Conservation (phyloP, 2,113 vertebrate genomes). For the Leucosticte australis region DNA sequence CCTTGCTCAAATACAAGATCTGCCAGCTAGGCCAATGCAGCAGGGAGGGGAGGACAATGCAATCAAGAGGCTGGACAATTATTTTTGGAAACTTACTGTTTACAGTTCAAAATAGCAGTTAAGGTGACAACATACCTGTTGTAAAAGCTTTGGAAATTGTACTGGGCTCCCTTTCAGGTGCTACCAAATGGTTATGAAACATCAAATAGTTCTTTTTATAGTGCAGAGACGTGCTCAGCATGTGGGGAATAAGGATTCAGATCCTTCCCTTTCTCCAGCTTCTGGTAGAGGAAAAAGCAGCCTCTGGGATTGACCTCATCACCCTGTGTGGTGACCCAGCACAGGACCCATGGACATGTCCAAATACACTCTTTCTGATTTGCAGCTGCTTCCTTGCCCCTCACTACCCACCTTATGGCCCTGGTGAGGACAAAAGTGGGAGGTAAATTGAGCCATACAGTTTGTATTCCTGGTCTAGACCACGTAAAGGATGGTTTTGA, state of each 20-base stretch:
- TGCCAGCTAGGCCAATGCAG: background rate
- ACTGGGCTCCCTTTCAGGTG: background rate
- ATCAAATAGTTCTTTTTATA: background rate
- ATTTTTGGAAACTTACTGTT: background rate
- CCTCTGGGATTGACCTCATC: background rate
- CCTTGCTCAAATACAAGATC: background rate
- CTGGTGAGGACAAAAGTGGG: background rate
- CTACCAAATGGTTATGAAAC: background rate
- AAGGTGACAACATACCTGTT: background rate
- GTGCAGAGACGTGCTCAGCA: background rate
- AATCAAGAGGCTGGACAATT: background rate
- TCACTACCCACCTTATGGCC: background rate
- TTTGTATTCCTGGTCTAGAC: background rate
- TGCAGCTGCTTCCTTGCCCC: background rate
- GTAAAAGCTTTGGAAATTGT: background rate
- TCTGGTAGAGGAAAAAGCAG: background rate
- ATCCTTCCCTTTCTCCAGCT: background rate
- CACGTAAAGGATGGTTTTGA: background rate
- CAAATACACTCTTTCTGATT: background rate
- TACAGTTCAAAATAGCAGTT: background rate
- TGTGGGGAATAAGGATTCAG: background rate
- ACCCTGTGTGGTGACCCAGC: background rate
- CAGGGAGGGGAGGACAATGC: background rate
- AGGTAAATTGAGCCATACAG: background rate
- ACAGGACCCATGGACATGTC: background rate